These are phyloP conservation scores for Delphinus delphis DNA, from an alignment of 2,113 vertebrate genomes.

Conservation along the genomic window DNA sequence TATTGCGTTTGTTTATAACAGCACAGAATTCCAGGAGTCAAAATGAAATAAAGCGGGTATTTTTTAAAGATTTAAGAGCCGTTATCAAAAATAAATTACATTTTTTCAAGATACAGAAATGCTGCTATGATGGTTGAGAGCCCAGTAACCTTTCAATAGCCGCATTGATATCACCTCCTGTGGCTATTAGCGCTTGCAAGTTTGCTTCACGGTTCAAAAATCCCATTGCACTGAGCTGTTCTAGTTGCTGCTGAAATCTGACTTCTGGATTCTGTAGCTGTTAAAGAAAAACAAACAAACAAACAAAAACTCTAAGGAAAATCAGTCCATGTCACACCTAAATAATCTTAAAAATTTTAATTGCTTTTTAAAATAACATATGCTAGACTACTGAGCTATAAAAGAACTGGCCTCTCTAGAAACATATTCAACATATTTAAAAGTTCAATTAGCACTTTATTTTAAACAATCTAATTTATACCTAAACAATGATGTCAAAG, in stretches of 20 bases:
- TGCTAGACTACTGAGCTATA: not conserved
- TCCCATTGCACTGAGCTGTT: slow-evolving; percentile 98
- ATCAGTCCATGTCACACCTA: not conserved
- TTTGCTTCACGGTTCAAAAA: slow-evolving; percentile 99
- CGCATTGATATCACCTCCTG: slow-evolving; percentile 90
- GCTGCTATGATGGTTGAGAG: slow-evolving; percentile 90
- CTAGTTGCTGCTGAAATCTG: slow-evolving; percentile 91
- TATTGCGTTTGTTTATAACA: slow-evolving; percentile 81
- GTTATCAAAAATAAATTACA: slow-evolving; percentile 93
- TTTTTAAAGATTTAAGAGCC: slow-evolving; percentile 88
- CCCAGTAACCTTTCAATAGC: slow-evolving; percentile 90
- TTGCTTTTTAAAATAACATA: not conserved
- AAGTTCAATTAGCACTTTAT: not conserved
- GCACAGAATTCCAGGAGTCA: slow-evolving; percentile 84
- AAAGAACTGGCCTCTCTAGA: not conserved
- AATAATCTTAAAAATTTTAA: not conserved
- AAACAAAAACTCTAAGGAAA: not conserved
- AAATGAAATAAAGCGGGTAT: slow-evolving; percentile 88
- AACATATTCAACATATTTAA: not conserved
- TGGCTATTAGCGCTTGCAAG: slow-evolving; percentile 92
- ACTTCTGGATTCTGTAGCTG: slow-evolving; percentile 89
- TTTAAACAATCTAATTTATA: not conserved
- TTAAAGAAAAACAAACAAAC: slow-evolving; percentile 57
- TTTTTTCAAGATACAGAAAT: slow-evolving; percentile 86
- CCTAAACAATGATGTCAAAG: not conserved